A percentile compares a stretch with the other conserved stretches of the same genome.
Conservation (phyloP, 2,888 invertebrate species). For the Parelbella ahira region DNA sequence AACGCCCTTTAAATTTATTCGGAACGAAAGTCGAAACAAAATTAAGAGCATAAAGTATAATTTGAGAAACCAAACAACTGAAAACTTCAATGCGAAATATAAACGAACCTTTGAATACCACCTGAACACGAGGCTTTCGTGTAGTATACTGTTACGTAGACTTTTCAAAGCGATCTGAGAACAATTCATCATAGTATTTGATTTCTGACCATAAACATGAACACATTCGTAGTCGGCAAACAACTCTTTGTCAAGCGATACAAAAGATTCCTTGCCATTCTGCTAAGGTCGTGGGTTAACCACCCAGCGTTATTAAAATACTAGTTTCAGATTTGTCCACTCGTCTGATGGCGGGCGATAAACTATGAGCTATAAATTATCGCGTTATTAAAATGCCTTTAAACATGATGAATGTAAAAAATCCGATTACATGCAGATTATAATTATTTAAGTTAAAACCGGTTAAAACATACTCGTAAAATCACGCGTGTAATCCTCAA, state of each 20-base stretch:
- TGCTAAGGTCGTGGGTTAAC: slow-evolving; percentile 10
- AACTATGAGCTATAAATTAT: neutral
- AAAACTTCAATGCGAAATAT: too few species aligned
- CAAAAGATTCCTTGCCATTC: slow-evolving; percentile 12
- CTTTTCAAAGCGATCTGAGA: slow-evolving; percentile 3
- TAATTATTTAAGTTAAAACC: too few species aligned
- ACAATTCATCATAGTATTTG: slow-evolving; percentile 13
- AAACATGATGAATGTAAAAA: too few species aligned
- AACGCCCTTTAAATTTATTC: too few species aligned
- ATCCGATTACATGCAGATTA: too few species aligned
- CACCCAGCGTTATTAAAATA: slow-evolving; percentile 14
- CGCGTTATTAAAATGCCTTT: neutral
- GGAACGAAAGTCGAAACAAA: too few species aligned
- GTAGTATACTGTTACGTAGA: neutral
- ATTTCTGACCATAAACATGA: slow-evolving; percentile 7
- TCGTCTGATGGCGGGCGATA: neutral
- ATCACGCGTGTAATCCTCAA: too few species aligned
- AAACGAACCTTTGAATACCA: too few species aligned
- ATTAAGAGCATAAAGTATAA: neutral
- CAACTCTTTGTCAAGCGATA: slow-evolving; percentile 8
- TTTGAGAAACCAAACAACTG: too few species aligned
- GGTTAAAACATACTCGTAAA: too few species aligned
- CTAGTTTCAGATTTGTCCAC: slow-evolving; percentile 2
- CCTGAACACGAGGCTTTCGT: too few species aligned
- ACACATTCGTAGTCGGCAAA: slow-evolving; percentile 10